Evolutionary conservation across 1,140 invertebrate genomes (phyloP), one percentile per base, ranked within the genome.

Genomic region (Teleopsis dalmanni): DNA sequence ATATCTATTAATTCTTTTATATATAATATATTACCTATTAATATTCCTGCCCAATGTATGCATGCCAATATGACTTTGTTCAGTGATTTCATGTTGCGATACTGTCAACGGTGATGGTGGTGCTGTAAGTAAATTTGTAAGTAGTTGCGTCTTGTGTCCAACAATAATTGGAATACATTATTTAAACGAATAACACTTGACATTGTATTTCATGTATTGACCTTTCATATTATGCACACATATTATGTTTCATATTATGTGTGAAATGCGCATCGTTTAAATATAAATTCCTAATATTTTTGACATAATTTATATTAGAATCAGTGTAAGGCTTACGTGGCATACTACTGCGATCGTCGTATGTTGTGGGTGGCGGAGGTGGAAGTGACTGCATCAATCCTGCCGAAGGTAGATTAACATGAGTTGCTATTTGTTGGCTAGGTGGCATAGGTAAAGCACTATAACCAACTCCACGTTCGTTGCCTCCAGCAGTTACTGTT

Each of bases 301-400:
- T n/a, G n/a, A n/a, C n/a, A n/a, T n/a, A n/a, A n/a, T n/a, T n/a
- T n/a, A n/a, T n/a, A n/a, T n/a, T n/a, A n/a, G n/a, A n/a, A n/a
- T n/a, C n/a, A n/a, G n/a, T n/a, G n/a, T n/a, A 8, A n/a, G 36
- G 79, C 84, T 81, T 76, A 89, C 87, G 85, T 51, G 87, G 87
- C 85, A 90, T 88, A 60, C 77, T 85, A 58, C 74, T 76, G 43
- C 79, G 75, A 53, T 80, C 77, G 54, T 85, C 81, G 8, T 77
- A 74, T 1, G 74, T 71, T 19, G 78, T 79, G 9, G 79, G 79
- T 35, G 80, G 79, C 46, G 80, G 79, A 18, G 79, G 81, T 54
- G 78, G 78, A 65, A 85, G 81, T 4, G 84, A 83, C 61, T 85
- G 82, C 42, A 86, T 83, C 80, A 85, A 84, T 11, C 83, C 83